phyloP scores from a whole-genome alignment of 1,140 invertebrate species.

The Apis dorsata region DNA sequence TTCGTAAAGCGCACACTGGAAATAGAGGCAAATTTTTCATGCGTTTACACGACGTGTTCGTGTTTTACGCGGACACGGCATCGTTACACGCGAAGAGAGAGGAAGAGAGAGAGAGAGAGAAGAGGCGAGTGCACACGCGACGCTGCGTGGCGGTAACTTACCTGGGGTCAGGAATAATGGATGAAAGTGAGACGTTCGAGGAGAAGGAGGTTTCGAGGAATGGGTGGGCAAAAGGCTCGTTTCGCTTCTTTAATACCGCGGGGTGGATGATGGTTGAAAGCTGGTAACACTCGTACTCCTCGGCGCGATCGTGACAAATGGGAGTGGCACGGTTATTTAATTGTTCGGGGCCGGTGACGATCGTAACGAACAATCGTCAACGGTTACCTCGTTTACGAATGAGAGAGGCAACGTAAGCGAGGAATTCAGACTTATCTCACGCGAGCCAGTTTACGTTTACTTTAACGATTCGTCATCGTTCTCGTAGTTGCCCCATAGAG shows the following conservation, averaged over 20 bases:
- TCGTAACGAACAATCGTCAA: slow-evolving; percentile 52
- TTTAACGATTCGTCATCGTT: not conserved
- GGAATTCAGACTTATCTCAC: not conserved
- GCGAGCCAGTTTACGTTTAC: not conserved
- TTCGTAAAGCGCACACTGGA: not conserved
- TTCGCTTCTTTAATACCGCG: slow-evolving; percentile 37
- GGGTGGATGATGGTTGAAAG: slow-evolving; percentile 27
- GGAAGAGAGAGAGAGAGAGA: too few species aligned
- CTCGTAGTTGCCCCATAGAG: not conserved
- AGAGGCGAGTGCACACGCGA: not conserved
- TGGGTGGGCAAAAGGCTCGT: slow-evolving; percentile 1
- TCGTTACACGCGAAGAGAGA: not conserved
- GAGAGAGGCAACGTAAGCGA: too few species aligned
- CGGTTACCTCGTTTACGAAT: not conserved
- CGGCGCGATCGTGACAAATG: slow-evolving; percentile 54
- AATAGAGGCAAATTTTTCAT: slow-evolving; percentile 23
- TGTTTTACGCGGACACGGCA: not conserved
- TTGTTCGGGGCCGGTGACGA: slow-evolving; percentile 40
- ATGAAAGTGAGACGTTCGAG: slow-evolving; percentile 47
- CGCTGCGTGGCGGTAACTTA: slow-evolving; percentile 22
- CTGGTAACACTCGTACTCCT: slow-evolving; percentile 28
- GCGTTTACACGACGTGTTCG: not conserved
- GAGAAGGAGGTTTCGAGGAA: slow-evolving; percentile 40
- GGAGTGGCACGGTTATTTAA: slow-evolving; percentile 48
- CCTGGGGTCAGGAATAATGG: slow-evolving; percentile 54